Conservation (phyloP, 1,140 invertebrate species). For the Scaptomyza pallida region DNA sequence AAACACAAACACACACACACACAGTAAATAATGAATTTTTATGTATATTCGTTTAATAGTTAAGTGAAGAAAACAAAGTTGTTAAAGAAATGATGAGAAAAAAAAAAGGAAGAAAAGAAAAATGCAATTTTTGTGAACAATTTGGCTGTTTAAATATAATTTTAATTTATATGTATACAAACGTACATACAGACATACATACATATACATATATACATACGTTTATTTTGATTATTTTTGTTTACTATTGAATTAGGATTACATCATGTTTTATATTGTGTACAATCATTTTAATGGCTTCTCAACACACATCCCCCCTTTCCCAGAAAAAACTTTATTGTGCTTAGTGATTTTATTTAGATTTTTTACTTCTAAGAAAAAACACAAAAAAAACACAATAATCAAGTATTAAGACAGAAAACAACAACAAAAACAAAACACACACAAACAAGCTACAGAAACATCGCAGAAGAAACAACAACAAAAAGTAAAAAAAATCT, state of each 20-base stretch:
- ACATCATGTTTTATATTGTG: slow-evolving; percentile 37
- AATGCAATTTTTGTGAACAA: slow-evolving; percentile 82
- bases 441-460: slow-evolving; percentile 21
- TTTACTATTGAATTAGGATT: slow-evolving; percentile 43
- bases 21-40: slow-evolving; percentile 24
- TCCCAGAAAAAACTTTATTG: slow-evolving; percentile 17
- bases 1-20: background rate
- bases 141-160: slow-evolving; percentile 80
- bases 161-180: slow-evolving; percentile 61
- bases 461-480: slow-evolving; percentile 22
- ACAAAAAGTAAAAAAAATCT: too few relatives aligned
- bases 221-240: slow-evolving; percentile 43
- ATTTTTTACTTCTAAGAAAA: slow-evolving; percentile 30
- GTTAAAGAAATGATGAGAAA: slow-evolving; percentile 20
- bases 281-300: slow-evolving; percentile 38
- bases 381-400: slow-evolving; percentile 7
- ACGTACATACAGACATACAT: too few relatives aligned
- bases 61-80: slow-evolving; percentile 20
- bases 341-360: slow-evolving; percentile 57
- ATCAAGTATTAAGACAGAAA: slow-evolving; percentile 43
- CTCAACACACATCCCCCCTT: too few relatives aligned
- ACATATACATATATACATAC: slow-evolving; percentile 22
- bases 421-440: slow-evolving; percentile 1
- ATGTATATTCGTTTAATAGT: slow-evolving; percentile 4
- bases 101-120: slow-evolving; percentile 40